Conservation (phyloP, 2,888 invertebrate genomes). For the Pycnomerus fuliginosus region DNA sequence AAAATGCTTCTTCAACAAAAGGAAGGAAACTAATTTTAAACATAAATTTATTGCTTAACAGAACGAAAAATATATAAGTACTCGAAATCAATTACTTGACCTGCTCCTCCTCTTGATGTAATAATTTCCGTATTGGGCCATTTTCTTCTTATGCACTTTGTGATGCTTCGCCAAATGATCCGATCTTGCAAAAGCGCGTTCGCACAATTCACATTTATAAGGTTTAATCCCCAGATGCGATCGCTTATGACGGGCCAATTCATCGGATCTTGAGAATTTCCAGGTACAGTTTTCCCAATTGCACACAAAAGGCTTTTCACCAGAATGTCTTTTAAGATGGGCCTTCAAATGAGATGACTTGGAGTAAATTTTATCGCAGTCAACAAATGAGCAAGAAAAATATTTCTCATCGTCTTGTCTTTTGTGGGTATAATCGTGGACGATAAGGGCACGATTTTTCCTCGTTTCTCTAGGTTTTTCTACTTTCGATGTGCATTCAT, state of each 20-base stretch:
- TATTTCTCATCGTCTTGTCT: slow-evolving; percentile 57
- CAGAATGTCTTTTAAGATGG: slow-evolving; percentile 79
- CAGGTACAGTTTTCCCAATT: slow-evolving; percentile 76
- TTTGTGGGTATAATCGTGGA: slow-evolving; percentile 45
- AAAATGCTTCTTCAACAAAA: no score
- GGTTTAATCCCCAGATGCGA: slow-evolving; percentile 97
- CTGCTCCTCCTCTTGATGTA: slow-evolving; percentile 35
- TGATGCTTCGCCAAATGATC: slow-evolving; percentile 93
- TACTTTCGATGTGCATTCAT: slow-evolving; percentile 40
- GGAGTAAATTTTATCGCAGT: slow-evolving; percentile 80
- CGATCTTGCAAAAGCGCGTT: slow-evolving; percentile 87
- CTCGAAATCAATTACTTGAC: no score
- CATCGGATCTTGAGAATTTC: slow-evolving; percentile 93
- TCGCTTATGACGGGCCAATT: slow-evolving; percentile 86
- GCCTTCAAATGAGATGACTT: slow-evolving; percentile 90
- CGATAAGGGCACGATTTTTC: slow-evolving; percentile 32
- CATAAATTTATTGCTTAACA: no score
- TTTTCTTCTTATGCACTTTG: slow-evolving; percentile 74
- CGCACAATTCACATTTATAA: slow-evolving; percentile 84
- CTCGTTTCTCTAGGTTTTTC: slow-evolving; percentile 8
- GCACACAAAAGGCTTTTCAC: slow-evolving; percentile 63
- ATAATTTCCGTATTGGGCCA: slow-evolving; percentile 47
- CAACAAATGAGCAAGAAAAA: slow-evolving; percentile 69
- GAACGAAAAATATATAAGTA: no score
- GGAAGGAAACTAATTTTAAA: no score